A percentile compares a stretch with the other conserved stretches of the same genome.
phyloP scores from a whole-genome alignment of 2,797 vertebrate species.

The Schizothorax lantsangensis region DNA sequence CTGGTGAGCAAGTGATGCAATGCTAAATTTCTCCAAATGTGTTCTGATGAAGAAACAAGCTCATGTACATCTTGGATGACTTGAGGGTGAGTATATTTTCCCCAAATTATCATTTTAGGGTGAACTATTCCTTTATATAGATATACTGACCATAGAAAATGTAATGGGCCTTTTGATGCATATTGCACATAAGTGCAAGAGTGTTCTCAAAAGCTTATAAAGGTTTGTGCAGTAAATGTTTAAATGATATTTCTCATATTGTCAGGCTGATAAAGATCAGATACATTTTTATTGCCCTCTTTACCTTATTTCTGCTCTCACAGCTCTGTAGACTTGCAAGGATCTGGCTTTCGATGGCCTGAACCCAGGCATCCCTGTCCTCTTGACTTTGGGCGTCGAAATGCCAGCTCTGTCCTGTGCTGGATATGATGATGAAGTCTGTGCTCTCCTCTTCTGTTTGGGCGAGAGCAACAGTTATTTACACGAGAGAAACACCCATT shows the following conservation, averaged over 20 bases:
- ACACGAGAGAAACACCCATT: slow-evolving; percentile 17
- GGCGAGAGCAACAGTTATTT: slow-evolving; percentile 43
- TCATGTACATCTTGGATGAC: neutral
- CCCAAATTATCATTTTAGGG: neutral
- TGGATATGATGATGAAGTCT: slow-evolving; percentile 95
- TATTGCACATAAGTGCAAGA: neutral
- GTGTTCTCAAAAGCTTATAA: neutral
- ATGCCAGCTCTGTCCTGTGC: slow-evolving; percentile 96
- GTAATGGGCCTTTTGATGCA: neutral
- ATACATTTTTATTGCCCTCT: neutral
- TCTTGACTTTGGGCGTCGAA: slow-evolving; percentile 93
- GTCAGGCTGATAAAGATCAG: neutral
- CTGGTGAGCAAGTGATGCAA: neutral
- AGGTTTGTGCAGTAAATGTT: neutral
- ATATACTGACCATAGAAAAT: neutral
- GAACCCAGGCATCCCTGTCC: slow-evolving; percentile 93
- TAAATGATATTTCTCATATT: neutral
- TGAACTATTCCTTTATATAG: neutral
- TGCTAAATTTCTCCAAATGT: neutral
- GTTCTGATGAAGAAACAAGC: neutral
- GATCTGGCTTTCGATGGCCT: slow-evolving; percentile 96
- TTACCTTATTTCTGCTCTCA: slow-evolving; percentile 94
- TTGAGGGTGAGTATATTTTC: neutral
- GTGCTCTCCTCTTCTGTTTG: slow-evolving; percentile 89
- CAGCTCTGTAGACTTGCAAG: slow-evolving; percentile 95